phyloP scores from a whole-genome alignment of 2,797 vertebrate genomes.

The Eidolon dupreanum region DNA sequence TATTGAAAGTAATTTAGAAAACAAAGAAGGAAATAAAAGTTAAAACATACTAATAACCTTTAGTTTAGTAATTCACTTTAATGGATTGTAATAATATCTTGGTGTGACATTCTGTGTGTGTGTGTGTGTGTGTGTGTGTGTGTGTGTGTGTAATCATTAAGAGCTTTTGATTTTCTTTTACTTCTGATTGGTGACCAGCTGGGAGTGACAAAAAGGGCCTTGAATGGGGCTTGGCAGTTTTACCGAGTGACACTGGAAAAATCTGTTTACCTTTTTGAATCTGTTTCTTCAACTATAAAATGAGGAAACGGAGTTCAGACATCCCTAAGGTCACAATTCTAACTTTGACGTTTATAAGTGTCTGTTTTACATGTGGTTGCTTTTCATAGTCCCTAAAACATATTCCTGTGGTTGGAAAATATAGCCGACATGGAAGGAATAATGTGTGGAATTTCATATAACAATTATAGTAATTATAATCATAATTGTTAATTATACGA shows the following conservation, averaged over 20 bases:
- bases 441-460: background rate
- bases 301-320: background rate
- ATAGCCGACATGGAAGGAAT: background rate
- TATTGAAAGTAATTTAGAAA: conserved; percentile 2
- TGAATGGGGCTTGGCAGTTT: background rate
- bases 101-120: background rate
- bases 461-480: background rate
- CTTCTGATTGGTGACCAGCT: background rate
- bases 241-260: background rate
- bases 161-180: background rate
- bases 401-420: background rate
- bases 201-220: background rate
- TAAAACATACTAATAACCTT: background rate
- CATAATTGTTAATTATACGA: background rate
- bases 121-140: background rate
- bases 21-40: background rate
- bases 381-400: background rate
- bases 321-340: background rate
- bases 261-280: background rate
- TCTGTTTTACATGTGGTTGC: background rate
- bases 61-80: background rate
- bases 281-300: background rate
- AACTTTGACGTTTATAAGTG: background rate
- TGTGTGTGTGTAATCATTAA: background rate
- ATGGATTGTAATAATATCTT: background rate